Evolutionary conservation across 2,888 invertebrate species (phyloP), one percentile per base, ranked within the genome.

Genomic region (Cosmia pyralina): DNA sequence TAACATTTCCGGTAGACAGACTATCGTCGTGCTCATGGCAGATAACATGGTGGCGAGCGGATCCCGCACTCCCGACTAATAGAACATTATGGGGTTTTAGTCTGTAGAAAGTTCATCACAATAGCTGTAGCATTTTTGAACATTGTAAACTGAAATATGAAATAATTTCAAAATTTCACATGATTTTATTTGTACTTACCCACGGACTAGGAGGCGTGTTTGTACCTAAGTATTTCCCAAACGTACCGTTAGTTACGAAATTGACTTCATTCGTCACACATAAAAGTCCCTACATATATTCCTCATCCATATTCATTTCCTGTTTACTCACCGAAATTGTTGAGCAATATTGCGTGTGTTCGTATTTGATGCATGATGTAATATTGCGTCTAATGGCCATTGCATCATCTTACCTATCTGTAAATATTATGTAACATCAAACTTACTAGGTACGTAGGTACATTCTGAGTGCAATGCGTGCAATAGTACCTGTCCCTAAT

Each of bases 321-420:
- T 58, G 59, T 76, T 44, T 58, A 46, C 15, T 4, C 11, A 71
- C 7, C 22, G 59, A 59, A 69, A 82, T 5, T 63, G n/a, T 77
- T 77, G 34, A 17, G 77, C 38, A 77, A 82, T 64, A n/a, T 13
- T 52, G 22, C 38, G 11, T 46, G 22, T 52, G 7, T 17, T 52
- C 34, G 17, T 53, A 8, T 41, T 17, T 58, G 28, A 34, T 62
- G 6, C 38, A 34, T 53, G 60, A 66, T 57, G 82, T 19, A 58
- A 64, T 34, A 57, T 59, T 53, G 48, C 22, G n/a, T 38, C n/a
- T 48, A 13, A 28, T 22, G 4, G 17, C 15, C 13, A 50, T 57
- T 64, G 19, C 52, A 67, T 72, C 53, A 58, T 13, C 10, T 44
- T 34, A 38, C 11, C 41, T 57, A 15, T 44, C 7, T 70, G 34